Conservation (phyloP, 2,113 vertebrate species). For the Gallinago jamesoni region DNA sequence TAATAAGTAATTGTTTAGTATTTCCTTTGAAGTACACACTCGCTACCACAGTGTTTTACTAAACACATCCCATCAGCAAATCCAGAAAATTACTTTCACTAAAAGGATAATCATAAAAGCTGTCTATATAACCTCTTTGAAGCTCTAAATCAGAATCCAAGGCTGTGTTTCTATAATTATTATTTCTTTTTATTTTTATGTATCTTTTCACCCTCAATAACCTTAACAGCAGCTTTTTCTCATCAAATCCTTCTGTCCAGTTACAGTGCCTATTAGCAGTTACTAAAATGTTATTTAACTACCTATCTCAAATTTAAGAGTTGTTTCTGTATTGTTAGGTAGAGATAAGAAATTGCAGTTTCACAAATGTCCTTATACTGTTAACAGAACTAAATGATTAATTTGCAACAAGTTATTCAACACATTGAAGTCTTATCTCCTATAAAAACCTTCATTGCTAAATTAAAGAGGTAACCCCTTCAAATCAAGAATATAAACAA, state of each 20-base stretch:
- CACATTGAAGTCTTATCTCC: background rate
- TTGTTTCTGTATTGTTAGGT: background rate
- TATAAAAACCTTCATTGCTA: background rate
- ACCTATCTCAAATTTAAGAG: background rate
- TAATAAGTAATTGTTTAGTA: slow-evolving; percentile 47
- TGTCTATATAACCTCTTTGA: slow-evolving; percentile 33
- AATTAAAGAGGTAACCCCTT: background rate
- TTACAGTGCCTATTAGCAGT: background rate
- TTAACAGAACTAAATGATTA: background rate
- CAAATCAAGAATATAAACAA: background rate
- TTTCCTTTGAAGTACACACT: slow-evolving; percentile 55
- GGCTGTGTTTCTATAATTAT: background rate
- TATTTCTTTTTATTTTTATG: background rate
- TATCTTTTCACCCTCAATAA: background rate
- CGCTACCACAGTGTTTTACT: slow-evolving; percentile 5
- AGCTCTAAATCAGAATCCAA: background rate
- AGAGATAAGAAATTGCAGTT: background rate
- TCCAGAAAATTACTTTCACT: slow-evolving; percentile 20
- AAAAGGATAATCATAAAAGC: slow-evolving; percentile 48
- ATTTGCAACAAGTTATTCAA: background rate
- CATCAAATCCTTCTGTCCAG: background rate
- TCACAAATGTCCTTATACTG: background rate
- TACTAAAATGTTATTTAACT: background rate
- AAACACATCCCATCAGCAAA: slow-evolving; percentile 50
- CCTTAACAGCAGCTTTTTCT: background rate